These are phyloP conservation scores for Disparrhopalites patrizii DNA, from an alignment of 2,888 invertebrate genomes.

Conservation along the genomic window DNA sequence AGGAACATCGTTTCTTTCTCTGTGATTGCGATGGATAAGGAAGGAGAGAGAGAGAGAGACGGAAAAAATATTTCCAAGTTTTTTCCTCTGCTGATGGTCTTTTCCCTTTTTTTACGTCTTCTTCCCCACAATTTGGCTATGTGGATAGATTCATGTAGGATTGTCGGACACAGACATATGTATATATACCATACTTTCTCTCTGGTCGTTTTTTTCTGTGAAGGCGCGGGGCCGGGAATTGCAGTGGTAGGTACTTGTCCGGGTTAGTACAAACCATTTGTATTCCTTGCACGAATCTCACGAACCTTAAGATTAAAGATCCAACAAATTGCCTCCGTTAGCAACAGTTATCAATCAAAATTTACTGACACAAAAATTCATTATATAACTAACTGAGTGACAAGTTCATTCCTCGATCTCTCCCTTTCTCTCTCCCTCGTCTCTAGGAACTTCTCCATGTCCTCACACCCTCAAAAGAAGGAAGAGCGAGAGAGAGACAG, in stretches of 20 bases:
- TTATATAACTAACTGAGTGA: constrained; percentile 45
- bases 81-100: too few species aligned
- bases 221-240: too few species aligned
- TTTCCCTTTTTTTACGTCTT: too few species aligned
- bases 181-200: not conserved
- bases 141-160: not conserved
- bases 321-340: constrained; percentile 47
- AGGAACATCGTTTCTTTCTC: too few species aligned
- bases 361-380: constrained; percentile 47
- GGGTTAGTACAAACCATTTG: constrained; percentile 13
- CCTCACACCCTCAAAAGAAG: not conserved
- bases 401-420: constrained; percentile 40
- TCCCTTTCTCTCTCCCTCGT: not conserved
- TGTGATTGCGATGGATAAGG: not conserved
- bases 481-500: not conserved
- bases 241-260: too few species aligned
- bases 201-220: not conserved
- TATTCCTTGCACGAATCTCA: constrained; percentile 37
- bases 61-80: too few species aligned
- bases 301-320: constrained; percentile 45
- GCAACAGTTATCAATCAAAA: constrained; percentile 46
- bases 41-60: not conserved
- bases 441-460: not conserved
- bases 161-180: not conserved
- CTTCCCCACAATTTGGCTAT: not conserved